These are phyloP conservation scores for Sinotaia quadrata DNA, from an alignment of 2,888 invertebrate species.

Conservation along the genomic window DNA sequence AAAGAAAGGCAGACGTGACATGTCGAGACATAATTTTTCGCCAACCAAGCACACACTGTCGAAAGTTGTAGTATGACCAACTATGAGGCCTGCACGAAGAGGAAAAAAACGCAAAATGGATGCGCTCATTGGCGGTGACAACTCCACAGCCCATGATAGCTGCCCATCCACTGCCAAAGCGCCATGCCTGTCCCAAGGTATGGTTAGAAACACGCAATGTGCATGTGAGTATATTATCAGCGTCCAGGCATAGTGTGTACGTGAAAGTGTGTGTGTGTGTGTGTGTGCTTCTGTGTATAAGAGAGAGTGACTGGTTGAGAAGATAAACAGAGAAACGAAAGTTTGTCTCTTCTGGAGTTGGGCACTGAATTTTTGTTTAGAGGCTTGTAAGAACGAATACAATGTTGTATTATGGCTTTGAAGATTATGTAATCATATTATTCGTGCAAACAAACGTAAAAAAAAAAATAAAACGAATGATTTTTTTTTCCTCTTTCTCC, in stretches of 20 bases:
- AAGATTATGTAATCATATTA: too few species aligned
- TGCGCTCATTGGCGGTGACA: constrained; percentile 60
- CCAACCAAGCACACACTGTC: constrained; percentile 12
- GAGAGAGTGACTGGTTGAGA: background rate
- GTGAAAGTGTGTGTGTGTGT: background rate
- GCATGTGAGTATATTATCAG: background rate
- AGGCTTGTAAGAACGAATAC: too few species aligned
- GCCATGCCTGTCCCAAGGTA: constrained; percentile 46
- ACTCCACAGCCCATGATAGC: constrained; percentile 46
- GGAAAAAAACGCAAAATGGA: constrained; percentile 61
- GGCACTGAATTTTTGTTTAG: too few species aligned
- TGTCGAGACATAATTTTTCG: constrained; percentile 26
- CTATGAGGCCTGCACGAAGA: constrained; percentile 48
- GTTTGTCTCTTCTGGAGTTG: too few species aligned
- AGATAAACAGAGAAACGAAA: too few species aligned
- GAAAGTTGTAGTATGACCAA: constrained; percentile 15
- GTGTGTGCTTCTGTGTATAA: background rate
- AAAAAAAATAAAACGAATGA: too few species aligned
- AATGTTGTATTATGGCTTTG: too few species aligned
- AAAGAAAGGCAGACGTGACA: constrained; percentile 16
- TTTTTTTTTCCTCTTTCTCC: too few species aligned
- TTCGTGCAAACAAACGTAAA: too few species aligned
- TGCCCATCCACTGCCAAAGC: constrained; percentile 44
- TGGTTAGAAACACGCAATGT: background rate
- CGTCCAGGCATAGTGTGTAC: background rate